These are phyloP conservation scores for Todiramphus chloris DNA, from an alignment of 2,113 vertebrate species.

Conservation along the genomic window DNA sequence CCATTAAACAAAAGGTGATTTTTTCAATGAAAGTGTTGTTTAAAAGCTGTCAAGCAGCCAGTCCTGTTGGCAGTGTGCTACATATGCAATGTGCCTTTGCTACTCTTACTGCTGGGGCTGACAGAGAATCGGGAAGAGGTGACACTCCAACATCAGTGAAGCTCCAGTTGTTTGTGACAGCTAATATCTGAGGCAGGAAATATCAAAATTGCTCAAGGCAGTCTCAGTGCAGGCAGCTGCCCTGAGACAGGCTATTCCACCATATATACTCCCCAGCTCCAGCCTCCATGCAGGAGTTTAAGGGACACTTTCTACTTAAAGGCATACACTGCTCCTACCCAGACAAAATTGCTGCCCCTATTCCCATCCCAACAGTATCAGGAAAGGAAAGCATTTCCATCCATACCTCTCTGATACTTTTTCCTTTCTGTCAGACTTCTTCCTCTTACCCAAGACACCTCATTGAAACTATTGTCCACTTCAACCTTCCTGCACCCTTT, in stretches of 20 bases:
- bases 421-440: neutral
- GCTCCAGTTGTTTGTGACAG: neutral
- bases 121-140: neutral
- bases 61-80: rapidly evolving
- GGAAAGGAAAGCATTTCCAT: neutral
- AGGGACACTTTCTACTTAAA: rapidly evolving
- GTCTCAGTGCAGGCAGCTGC: neutral
- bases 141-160: rapidly evolving
- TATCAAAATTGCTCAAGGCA: neutral
- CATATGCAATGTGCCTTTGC: rapidly evolving
- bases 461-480: neutral
- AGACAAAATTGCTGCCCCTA: neutral
- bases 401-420: neutral
- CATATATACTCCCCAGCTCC: rapidly evolving
- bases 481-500: neutral
- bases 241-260: too few relatives aligned
- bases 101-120: rapidly evolving
- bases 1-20: too few relatives aligned
- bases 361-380: neutral
- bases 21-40: rapidly evolving
- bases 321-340: neutral
- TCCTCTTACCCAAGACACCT: neutral
- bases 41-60: neutral
- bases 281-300: neutral
- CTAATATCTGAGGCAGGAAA: neutral